Evolutionary conservation across 2,113 vertebrate species (phyloP), one percentile per base, ranked within the genome.

Genomic region (Hystrix cristata): DNA sequence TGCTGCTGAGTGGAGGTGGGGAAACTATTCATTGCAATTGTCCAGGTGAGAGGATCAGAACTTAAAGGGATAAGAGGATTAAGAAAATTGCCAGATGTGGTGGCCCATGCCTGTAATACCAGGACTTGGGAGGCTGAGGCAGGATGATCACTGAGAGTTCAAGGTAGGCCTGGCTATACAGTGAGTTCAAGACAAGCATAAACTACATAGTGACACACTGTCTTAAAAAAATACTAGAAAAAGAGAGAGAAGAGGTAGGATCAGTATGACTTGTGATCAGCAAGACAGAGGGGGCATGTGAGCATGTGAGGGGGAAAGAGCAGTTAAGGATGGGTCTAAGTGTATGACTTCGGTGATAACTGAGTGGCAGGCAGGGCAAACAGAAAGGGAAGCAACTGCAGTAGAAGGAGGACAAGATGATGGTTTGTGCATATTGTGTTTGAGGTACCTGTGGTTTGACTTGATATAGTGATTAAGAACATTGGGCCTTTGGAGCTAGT

Each of bases 21-120:
- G 83, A 85, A n/a, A 14, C 53, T 80, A 3, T 82, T 95, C 27
- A 64, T 78, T 93, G 59, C 18, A 67, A 7, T 43, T 43, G 23
- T 55, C 55, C 19, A 80, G 38, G 60, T 91, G 51, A 96, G 76
- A 92, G 51, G 34, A 78, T 67, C 64, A 74, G 25, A 65, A 16
- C 64, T 76, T 94, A 92, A 78, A 25, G 79, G 43, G 57, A 6
- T 67, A 93, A 78, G 18, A 72, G 46, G 34, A 78, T 89, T 86
- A 67, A 79, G 87, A 71, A 95, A 95, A 83, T 55, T 27, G 11
- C 48, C 15, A 31, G 48, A 51, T 23, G 29, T 84, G 43, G 48
- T 69, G 31, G 48, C 10, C 3, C 83, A n/a, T 51, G 60, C 43
- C 82, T 84, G 14, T 31, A 65, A 65, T 82, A 15, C 51, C 19